These are phyloP conservation scores for Noctua janthina DNA, from an alignment of 2,888 invertebrate genomes.

Conservation along the genomic window DNA sequence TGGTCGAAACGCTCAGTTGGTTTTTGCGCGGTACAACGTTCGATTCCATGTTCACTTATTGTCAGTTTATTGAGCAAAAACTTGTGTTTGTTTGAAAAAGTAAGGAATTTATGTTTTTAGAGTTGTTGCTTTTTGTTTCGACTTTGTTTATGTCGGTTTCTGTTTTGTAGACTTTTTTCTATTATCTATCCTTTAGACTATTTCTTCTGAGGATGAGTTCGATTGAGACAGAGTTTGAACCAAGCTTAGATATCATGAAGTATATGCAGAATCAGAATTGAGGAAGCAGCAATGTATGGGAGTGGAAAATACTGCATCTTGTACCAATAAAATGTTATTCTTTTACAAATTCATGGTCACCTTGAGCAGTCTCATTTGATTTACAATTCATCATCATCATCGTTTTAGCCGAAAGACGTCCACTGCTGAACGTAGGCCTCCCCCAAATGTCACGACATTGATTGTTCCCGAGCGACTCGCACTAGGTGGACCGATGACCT, in stretches of 20 bases:
- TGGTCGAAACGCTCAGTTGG: constrained; percentile 61
- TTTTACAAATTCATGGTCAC: not conserved
- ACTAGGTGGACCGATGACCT: no score
- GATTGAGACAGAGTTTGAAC: not conserved
- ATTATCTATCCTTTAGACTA: not conserved
- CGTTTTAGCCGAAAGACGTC: no score
- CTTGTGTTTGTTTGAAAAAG: constrained; percentile 63
- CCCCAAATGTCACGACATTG: no score
- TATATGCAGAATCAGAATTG: not conserved
- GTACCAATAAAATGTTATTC: not conserved
- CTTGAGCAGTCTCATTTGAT: not conserved
- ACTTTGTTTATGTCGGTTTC: not conserved
- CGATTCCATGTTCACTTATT: constrained; percentile 70
- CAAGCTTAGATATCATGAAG: no score
- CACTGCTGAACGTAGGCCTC: no score
- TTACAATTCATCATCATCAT: not conserved
- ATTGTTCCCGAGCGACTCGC: no score
- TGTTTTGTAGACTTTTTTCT: constrained; percentile 25
- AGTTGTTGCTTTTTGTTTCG: constrained; percentile 54
- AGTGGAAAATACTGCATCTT: not conserved
- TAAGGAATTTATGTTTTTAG: constrained; percentile 56
- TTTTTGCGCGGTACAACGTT: constrained; percentile 69
- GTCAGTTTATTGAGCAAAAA: constrained; percentile 71
- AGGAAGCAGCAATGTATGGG: not conserved
- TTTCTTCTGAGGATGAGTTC: not conserved